Base-by-base conservation (phyloP, 2,113 vertebrate species). In the Brachyhypopomus occidentalis region DNA sequence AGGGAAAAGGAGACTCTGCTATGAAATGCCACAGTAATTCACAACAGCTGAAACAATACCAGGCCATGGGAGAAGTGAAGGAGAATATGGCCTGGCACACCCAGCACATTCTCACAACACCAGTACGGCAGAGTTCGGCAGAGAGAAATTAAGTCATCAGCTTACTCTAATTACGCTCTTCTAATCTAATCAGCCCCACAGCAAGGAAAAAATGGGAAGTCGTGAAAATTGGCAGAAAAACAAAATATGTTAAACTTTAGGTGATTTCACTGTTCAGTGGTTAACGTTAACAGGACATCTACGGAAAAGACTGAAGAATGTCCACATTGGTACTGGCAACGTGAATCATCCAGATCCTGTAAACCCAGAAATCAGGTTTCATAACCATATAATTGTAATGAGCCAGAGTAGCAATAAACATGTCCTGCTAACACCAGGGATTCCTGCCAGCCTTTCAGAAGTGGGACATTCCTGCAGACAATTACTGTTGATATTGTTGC, bases 1-100 rank as follows among this genome's bases (percentile, higher is more conserved):
- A 73, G 63, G 84, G 74, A 86, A 81, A 83, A 86, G 78, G 45
- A 74, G 60, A 66, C 71, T 78, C 75, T 86, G 86, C 72, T 34
- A 48, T 23, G 86, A 87, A 90, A 88, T 91, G 87, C 87, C 84
- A 86, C 79, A 84, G 84, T 92, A 92, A 94, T 92, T 90, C 90
- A 91, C 88, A 92, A 88, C 93, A 94, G 92, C 92, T 94, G 92
- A 92, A 87, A 91, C 64, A 92, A 93, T 88, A 90, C 69, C 69
- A 73, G 83, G 84, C 72, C 79, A 85, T 78, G 82, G 75, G 83
- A 91, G 86, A 85, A 81, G 78, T 64, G 79, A 88, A 70, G 56
- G 55, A 87, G 85, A 82, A 84, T 66, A 81, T 86, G 41, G 82
- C 6, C 41, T 55, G 52, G 73, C 63, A 81, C 63, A 77, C 48